phyloP scores from a whole-genome alignment of 2,113 vertebrate genomes.

The Hippocampus abdominalis region DNA sequence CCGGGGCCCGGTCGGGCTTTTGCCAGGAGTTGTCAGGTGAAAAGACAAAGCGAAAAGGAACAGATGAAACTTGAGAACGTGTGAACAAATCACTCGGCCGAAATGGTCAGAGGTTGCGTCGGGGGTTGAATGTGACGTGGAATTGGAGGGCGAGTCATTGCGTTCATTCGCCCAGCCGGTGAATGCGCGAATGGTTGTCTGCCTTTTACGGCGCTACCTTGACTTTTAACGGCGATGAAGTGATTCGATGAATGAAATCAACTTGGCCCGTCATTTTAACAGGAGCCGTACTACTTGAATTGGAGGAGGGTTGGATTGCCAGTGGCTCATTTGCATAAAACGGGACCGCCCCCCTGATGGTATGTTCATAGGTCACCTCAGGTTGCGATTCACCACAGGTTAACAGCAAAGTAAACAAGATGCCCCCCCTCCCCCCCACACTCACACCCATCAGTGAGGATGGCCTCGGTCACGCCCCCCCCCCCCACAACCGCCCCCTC shows the following conservation, averaged over 20 bases:
- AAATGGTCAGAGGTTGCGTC: too few relatives aligned
- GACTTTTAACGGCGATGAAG: too few relatives aligned
- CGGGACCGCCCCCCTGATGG: not conserved
- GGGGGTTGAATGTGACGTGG: too few relatives aligned
- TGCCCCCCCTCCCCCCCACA: not conserved
- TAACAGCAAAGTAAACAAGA: not conserved
- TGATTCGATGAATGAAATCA: too few relatives aligned
- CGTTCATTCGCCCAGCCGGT: too few relatives aligned
- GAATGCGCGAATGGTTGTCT: too few relatives aligned
- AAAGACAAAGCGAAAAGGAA: conserved; percentile 1
- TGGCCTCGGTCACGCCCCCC: conserved; percentile 19
- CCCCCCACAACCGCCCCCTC: not conserved
- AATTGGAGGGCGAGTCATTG: too few relatives aligned
- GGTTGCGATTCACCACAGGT: conserved; percentile 47
- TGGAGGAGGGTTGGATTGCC: not conserved
- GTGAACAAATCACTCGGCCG: not conserved
- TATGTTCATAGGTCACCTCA: conserved; percentile 41
- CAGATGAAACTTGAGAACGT: conserved; percentile 20
- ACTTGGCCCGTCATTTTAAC: too few relatives aligned
- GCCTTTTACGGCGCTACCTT: too few relatives aligned
- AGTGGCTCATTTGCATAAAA: not conserved
- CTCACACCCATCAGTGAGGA: too few relatives aligned
- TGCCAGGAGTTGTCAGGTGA: conserved; percentile 7
- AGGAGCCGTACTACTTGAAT: too few relatives aligned
- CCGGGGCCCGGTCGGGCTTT: conserved; percentile 12